Conservation (phyloP, 1,140 invertebrate species). For the Micrasema longulum region DNA sequence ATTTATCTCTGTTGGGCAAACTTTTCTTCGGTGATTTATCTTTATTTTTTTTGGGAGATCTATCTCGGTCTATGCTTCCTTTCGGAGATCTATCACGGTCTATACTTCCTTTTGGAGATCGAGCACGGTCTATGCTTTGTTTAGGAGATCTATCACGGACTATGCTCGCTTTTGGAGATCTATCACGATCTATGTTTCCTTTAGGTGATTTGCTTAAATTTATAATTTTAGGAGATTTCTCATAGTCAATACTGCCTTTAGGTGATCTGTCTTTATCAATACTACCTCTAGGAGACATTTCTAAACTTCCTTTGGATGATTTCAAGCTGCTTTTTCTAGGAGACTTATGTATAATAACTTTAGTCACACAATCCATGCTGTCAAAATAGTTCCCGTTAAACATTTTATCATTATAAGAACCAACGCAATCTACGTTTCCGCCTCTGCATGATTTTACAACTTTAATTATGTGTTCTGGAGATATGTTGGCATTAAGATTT, state of each 20-base stretch:
- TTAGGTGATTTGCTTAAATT: slow-evolving; percentile 58
- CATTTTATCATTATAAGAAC: slow-evolving; percentile 60
- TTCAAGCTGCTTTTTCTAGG: slow-evolving; percentile 66
- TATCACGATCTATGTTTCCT: slow-evolving; percentile 49
- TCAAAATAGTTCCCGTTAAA: slow-evolving; percentile 59
- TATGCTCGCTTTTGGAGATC: slow-evolving; percentile 64
- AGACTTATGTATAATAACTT: slow-evolving; percentile 68
- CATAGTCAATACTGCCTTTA: slow-evolving; percentile 49
- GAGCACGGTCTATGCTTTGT: slow-evolving; percentile 54
- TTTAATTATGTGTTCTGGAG: slow-evolving; percentile 62
- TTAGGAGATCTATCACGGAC: slow-evolving; percentile 56
- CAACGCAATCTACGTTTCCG: slow-evolving; percentile 63
- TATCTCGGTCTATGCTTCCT: slow-evolving; percentile 60
- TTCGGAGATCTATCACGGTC: slow-evolving; percentile 59
- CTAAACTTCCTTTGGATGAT: slow-evolving; percentile 58
- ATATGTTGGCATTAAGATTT: slow-evolving; percentile 42
- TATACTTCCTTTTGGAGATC: slow-evolving; percentile 55
- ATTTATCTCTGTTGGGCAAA: too few relatives aligned
- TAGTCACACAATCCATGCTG: slow-evolving; percentile 63
- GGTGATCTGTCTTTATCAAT: slow-evolving; percentile 59
- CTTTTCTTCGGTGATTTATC: slow-evolving; percentile 49
- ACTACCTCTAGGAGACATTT: slow-evolving; percentile 48
- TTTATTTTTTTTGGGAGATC: slow-evolving; percentile 53
- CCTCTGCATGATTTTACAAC: slow-evolving; percentile 66
- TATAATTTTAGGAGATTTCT: slow-evolving; percentile 57